Conservation (phyloP, 2,888 invertebrate genomes). For the Cosmopolites sordidus region DNA sequence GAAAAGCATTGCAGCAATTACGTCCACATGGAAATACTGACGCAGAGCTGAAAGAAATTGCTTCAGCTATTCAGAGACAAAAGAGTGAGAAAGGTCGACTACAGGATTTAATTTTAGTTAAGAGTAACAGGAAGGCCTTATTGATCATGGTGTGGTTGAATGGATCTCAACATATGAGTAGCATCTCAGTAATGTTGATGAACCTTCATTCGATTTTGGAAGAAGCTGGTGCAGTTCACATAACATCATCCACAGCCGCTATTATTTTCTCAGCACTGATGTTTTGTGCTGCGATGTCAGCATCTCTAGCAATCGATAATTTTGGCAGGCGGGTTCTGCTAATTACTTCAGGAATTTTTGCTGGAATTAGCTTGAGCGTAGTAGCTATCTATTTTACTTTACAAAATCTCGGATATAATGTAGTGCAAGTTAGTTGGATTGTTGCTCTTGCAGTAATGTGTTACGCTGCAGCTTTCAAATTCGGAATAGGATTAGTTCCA, state of each 20-base stretch:
- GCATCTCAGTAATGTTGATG: constrained; percentile 48
- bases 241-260: constrained; percentile 39
- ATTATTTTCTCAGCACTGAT: constrained; percentile 46
- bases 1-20: constrained; percentile 38
- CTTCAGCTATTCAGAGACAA: constrained; percentile 42
- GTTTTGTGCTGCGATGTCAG: constrained; percentile 41
- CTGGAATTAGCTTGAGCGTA: constrained; percentile 41
- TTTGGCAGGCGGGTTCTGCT: constrained; percentile 44
- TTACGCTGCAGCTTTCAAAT: constrained; percentile 44
- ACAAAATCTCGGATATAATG: constrained; percentile 37
- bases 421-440: constrained; percentile 35
- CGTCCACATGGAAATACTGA: constrained; percentile 39
- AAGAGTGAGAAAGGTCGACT: constrained; percentile 41
- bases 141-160: constrained; percentile 46
- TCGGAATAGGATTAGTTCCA: constrained; percentile 46
- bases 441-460: constrained; percentile 41
- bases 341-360: constrained; percentile 40
- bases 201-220: constrained; percentile 45
- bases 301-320: constrained; percentile 44
- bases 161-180: constrained; percentile 46
- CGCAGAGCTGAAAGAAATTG: constrained; percentile 43
- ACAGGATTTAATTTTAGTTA: constrained; percentile 41
- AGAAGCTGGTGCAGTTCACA: constrained; percentile 42
- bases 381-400: constrained; percentile 44
- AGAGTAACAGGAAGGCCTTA: constrained; percentile 45